Conservation (phyloP, 2,113 vertebrate genomes). For the Percopsis transmontana region DNA sequence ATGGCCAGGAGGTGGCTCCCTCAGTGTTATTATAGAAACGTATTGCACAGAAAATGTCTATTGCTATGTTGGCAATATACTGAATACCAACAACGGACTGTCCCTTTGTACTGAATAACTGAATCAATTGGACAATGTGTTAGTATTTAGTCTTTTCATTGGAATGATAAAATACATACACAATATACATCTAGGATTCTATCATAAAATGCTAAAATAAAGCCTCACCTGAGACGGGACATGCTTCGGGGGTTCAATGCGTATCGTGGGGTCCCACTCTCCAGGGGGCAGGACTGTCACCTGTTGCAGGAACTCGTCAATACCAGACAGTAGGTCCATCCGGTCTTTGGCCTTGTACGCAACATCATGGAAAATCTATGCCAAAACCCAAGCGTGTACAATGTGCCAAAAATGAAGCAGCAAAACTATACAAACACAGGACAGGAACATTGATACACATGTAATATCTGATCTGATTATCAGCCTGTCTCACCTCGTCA, state of each 20-base stretch:
- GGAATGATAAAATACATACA: no score
- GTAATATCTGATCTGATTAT: background rate
- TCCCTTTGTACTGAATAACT: no score
- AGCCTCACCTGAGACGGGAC: conserved; percentile 91
- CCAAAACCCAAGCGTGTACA: no score
- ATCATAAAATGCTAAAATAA: no score
- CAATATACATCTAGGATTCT: no score
- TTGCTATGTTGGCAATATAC: no score
- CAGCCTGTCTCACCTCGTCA: conserved; percentile 84
- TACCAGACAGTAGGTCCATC: conserved; percentile 91
- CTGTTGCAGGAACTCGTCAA: conserved; percentile 97
- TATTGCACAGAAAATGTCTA: no score
- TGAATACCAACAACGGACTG: no score
- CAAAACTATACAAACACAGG: background rate
- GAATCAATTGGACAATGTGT: no score
- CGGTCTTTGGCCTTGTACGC: conserved; percentile 97
- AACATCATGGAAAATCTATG: conserved; percentile 94
- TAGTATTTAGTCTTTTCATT: no score
- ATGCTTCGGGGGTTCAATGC: conserved; percentile 94
- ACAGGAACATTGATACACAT: background rate
- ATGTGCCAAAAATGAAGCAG: background rate
- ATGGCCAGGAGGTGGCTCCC: conserved; percentile 22
- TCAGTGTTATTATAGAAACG: conserved; percentile 11
- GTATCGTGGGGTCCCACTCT: conserved; percentile 96
- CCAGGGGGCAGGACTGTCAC: conserved; percentile 94